A percentile compares a stretch with the other conserved stretches of the same genome.
phyloP scores from a whole-genome alignment of 2,888 invertebrate genomes.

The Psylliodes chrysocephalus region DNA sequence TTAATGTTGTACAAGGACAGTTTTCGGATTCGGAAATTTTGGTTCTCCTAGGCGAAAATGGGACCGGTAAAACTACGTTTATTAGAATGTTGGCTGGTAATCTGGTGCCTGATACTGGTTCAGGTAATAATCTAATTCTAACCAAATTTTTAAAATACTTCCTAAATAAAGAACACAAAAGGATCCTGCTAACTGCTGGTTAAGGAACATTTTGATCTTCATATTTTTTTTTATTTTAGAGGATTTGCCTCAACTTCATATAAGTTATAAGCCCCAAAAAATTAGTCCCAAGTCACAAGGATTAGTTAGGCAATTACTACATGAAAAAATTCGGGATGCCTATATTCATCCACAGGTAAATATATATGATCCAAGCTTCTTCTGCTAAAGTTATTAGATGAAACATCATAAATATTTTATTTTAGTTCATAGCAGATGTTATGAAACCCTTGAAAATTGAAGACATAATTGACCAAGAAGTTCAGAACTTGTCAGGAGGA shows the following conservation, averaged over 20 bases:
- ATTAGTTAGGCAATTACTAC: constrained; percentile 89
- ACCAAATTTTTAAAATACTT: not conserved
- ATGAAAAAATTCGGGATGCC: constrained; percentile 97
- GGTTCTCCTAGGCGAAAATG: constrained; percentile 96
- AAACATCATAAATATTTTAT: constrained; percentile 58
- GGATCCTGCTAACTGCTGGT: too few relatives aligned
- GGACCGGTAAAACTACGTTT: constrained; percentile 99
- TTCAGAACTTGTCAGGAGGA: constrained; percentile 98
- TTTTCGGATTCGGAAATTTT: constrained; percentile 99
- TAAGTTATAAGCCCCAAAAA: constrained; percentile 99
- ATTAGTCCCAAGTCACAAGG: constrained; percentile 98
- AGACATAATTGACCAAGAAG: constrained; percentile 97
- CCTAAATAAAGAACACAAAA: too few relatives aligned
- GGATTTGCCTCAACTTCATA: constrained; percentile 89
- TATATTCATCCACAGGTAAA: constrained; percentile 93
- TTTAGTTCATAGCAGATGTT: constrained; percentile 94
- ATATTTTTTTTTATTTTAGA: constrained; percentile 64
- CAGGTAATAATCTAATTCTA: constrained; percentile 63
- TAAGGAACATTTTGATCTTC: too few relatives aligned
- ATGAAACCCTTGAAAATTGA: constrained; percentile 98
- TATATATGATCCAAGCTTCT: too few relatives aligned
- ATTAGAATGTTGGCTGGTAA: constrained; percentile 98
- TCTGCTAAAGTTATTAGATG: too few relatives aligned
- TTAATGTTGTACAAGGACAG: constrained; percentile 87
- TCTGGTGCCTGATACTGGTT: constrained; percentile 86